Base-by-base conservation (phyloP, 1,140 invertebrate genomes). In the Leptinotarsa texana region DNA sequence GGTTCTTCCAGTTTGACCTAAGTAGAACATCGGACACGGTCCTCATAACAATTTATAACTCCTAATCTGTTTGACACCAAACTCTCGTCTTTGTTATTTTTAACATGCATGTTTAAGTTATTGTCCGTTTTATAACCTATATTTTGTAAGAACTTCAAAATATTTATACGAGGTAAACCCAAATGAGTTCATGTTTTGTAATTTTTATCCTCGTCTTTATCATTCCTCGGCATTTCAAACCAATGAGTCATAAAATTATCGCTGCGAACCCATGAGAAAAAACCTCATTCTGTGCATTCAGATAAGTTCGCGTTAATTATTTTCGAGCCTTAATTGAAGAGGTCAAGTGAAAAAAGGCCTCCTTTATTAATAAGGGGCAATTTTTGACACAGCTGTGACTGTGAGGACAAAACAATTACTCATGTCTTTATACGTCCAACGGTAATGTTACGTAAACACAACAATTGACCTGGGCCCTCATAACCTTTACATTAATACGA, bases 381-480 rank as follows among this genome's bases (percentile, higher is more conserved):
- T 77, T 77, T 77, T 74, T 77, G 76, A 73, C 74, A 74, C 76
- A 77, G 76, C 76, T 77, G 76, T 74, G 73, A 73, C 48, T 57
- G 47, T 61, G 62, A 74, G 75, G 75, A 74, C 74, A 74, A 76
- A 78, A 73, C 72, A 75, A 78, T 79, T 79, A 77, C 77, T 74
- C 77, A 21, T 66, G 61, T 72, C 51, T 57, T 57, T n/a, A 74
- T 42, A 42, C 33, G 33, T 42, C 33, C 62, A 75, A 77, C 80
- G 78, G 77, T 75, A 72, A 75, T 80, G 77, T 81, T 81, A 81
- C 80, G 79, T 78, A 80, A 81, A 81, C 80, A 80, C 74, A 77
- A 74, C 71, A 80, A 79, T 81, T 81, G 78, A 81, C 77, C 75
- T 76, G 67, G 74, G 69, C 77, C 77, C 77, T 72, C 76, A 75